These are phyloP conservation scores for Otolemur crassicaudatus DNA, from an alignment of 2,797 vertebrate species.

Conservation along the genomic window DNA sequence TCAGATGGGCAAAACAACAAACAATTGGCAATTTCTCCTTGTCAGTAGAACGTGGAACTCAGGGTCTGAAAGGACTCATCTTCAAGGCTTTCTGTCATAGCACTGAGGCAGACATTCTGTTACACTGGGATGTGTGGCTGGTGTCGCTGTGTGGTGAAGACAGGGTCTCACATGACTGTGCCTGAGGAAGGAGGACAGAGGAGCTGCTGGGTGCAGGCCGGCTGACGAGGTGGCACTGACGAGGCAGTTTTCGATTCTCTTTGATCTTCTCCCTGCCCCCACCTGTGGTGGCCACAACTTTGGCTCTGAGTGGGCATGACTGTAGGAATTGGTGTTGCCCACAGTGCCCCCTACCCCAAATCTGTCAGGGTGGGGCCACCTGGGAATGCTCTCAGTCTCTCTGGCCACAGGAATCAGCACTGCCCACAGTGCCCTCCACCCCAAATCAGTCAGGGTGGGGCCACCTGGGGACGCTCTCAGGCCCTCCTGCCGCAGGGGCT, in stretches of 20 bases:
- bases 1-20: slow-evolving; percentile 14
- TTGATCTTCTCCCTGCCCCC: neutral
- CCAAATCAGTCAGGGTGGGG: neutral
- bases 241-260: neutral
- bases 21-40: slow-evolving; percentile 29
- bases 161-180: neutral
- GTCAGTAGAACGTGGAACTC: neutral
- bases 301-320: neutral
- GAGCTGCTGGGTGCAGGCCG: too few relatives aligned
- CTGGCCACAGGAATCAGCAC: too few relatives aligned
- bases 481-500: neutral
- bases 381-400: neutral
- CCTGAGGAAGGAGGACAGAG: neutral
- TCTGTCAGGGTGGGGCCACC: neutral
- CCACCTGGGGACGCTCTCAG: neutral
- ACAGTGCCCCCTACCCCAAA: neutral
- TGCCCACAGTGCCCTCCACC: too few relatives aligned
- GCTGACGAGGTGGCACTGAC: neutral
- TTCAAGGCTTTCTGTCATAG: slow-evolving; percentile 29
- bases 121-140: neutral
- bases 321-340: neutral
- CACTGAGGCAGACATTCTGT: neutral
- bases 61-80: neutral
- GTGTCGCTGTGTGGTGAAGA: neutral
- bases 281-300: neutral